Evolutionary conservation across 2,888 invertebrate species (phyloP).

Genomic region (Lymantria dispar): DNA sequence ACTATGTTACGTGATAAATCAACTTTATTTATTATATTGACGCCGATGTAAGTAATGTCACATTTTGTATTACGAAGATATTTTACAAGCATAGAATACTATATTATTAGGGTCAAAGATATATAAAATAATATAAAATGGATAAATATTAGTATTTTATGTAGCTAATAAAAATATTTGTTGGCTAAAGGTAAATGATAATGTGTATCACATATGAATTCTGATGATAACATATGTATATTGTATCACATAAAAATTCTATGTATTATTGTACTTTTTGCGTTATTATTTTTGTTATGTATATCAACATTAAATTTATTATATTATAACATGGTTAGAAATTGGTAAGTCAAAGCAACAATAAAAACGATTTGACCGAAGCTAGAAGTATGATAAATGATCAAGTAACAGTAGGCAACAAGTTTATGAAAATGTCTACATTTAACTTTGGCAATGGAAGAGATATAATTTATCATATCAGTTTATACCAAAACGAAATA

Average conservation of each 20-base stretch:
- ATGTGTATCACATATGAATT: too few relatives aligned
- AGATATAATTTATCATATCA: constrained; percentile 24
- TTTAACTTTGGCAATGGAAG: constrained; percentile 8
- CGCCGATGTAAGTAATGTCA: constrained; percentile 29
- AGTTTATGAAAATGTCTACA: constrained; percentile 4
- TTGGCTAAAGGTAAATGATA: too few relatives aligned
- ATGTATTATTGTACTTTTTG: too few relatives aligned
- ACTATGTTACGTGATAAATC: constrained; percentile 29
- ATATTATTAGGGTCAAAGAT: not conserved
- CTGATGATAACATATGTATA: too few relatives aligned
- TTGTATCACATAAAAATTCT: too few relatives aligned
- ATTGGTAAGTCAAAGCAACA: constrained; percentile 14
- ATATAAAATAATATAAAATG: not conserved
- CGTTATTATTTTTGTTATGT: too few relatives aligned
- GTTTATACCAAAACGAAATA: constrained; percentile 13
- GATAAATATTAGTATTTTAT: too few relatives aligned
- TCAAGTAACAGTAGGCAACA: not conserved
- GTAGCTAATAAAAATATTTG: too few relatives aligned
- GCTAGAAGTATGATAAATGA: not conserved
- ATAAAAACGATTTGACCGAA: not conserved
- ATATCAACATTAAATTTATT: too few relatives aligned
- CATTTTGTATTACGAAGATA: constrained; percentile 16
- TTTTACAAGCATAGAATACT: not conserved
- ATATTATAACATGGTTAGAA: too few relatives aligned
- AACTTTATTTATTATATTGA: constrained; percentile 24